Conservation (phyloP, 2,113 vertebrate genomes). For the Aspidoscelis tigris region DNA sequence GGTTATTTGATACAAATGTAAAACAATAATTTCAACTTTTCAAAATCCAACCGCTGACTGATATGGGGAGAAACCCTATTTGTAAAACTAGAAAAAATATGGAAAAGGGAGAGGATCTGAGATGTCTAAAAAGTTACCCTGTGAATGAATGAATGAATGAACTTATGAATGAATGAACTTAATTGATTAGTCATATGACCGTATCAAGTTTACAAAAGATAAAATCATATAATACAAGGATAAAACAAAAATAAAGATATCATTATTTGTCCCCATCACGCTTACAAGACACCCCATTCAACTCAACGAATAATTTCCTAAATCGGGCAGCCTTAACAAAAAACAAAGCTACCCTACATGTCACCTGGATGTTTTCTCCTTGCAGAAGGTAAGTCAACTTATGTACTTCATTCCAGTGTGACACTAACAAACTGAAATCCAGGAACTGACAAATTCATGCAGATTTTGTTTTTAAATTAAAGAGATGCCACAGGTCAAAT, state of each 20-base stretch:
- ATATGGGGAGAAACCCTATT: not conserved
- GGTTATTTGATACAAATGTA: not conserved
- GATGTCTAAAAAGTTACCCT: accelerated
- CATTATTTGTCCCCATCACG: too few relatives aligned
- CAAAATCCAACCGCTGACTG: not conserved
- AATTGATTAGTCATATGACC: too few relatives aligned
- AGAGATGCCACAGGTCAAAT: not conserved
- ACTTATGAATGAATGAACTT: too few relatives aligned
- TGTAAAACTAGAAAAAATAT: not conserved
- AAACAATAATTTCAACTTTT: not conserved
- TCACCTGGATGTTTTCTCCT: too few relatives aligned
- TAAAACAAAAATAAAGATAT: too few relatives aligned
- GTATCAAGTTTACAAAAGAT: too few relatives aligned
- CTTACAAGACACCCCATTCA: too few relatives aligned
- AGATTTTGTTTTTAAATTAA: constrained; percentile 2
- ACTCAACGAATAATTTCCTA: too few relatives aligned
- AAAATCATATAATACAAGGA: too few relatives aligned
- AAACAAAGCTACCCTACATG: too few relatives aligned
- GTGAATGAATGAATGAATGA: not conserved
- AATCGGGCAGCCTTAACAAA: too few relatives aligned
- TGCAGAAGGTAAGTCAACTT: too few relatives aligned
- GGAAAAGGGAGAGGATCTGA: not conserved
- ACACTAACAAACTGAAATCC: not conserved
- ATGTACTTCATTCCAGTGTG: not conserved
- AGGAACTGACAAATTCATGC: not conserved